Evolutionary conservation across 2,888 invertebrate species (phyloP).

Genomic region (Phoronis australis): DNA sequence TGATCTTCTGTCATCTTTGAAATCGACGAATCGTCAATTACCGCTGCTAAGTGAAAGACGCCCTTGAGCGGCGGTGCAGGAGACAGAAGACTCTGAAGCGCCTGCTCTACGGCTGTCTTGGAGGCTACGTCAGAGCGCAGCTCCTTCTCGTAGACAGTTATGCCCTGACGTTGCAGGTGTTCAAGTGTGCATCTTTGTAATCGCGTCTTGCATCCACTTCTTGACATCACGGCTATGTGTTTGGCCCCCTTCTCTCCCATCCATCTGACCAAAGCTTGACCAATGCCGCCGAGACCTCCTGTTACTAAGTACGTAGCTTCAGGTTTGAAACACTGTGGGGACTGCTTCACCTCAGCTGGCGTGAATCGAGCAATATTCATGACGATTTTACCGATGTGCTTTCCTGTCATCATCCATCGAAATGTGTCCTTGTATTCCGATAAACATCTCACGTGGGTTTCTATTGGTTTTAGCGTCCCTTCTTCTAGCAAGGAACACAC

Average conservation of each 20-base stretch:
- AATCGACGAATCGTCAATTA: neutral
- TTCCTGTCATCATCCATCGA: slow-evolving; percentile 1
- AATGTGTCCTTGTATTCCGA: slow-evolving; percentile 3
- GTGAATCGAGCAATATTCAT: slow-evolving; percentile 1
- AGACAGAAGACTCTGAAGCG: neutral
- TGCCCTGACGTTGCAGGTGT: neutral
- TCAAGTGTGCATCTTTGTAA: no score
- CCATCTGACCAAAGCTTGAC: neutral
- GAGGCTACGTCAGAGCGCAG: neutral
- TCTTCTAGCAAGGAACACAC: slow-evolving; percentile 1
- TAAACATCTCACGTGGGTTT: neutral
- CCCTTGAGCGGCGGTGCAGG: neutral
- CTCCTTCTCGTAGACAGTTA: neutral
- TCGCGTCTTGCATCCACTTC: no score
- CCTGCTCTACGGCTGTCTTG: neutral
- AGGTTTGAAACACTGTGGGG: neutral
- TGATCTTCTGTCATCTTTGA: neutral
- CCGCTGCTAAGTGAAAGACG: neutral
- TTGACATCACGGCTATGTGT: neutral
- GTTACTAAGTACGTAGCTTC: neutral
- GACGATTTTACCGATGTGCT: slow-evolving; percentile 5
- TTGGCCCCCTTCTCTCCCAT: neutral
- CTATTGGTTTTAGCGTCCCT: slow-evolving; percentile 3
- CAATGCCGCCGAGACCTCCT: neutral
- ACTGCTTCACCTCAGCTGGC: slow-evolving; percentile 1